A percentile compares a stretch with the other conserved stretches of the same genome.
These are phyloP conservation scores for Diaperis boleti DNA, from an alignment of 2,888 invertebrate genomes.

Conservation along the genomic window DNA sequence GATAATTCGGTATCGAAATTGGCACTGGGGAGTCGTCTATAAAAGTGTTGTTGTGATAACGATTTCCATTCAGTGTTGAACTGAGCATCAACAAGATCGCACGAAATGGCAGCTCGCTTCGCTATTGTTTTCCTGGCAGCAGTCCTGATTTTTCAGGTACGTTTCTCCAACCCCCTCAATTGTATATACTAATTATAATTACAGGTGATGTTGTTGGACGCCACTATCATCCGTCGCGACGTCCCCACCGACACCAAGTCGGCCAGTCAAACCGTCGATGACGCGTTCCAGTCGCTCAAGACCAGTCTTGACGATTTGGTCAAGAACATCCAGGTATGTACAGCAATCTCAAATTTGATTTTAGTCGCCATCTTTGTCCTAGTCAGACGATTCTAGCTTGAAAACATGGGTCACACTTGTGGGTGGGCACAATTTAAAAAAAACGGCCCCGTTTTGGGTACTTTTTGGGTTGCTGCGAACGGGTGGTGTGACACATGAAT, in stretches of 20 bases:
- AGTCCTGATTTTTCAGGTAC: constrained; percentile 50
- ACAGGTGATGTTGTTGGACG: constrained; percentile 29
- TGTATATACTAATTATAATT: too few species aligned
- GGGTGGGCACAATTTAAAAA: background rate
- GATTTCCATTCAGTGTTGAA: constrained; percentile 27
- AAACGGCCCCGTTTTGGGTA: background rate
- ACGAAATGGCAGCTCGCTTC: constrained; percentile 52
- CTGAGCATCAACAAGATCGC: constrained; percentile 13
- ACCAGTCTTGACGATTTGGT: constrained; percentile 51
- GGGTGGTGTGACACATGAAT: constrained; percentile 14
- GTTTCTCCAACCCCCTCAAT: constrained; percentile 26
- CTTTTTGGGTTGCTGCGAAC: background rate
- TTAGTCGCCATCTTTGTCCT: too few species aligned
- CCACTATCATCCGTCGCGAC: constrained; percentile 32
- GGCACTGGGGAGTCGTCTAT: too few species aligned
- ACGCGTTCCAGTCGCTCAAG: constrained; percentile 52
- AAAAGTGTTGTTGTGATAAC: constrained; percentile 27
- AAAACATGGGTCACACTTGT: constrained; percentile 3
- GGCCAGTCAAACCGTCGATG: constrained; percentile 51
- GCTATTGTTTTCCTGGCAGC: constrained; percentile 46
- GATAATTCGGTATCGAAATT: too few species aligned
- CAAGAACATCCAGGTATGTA: constrained; percentile 52
- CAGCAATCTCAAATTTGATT: background rate
- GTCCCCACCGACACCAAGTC: constrained; percentile 10
- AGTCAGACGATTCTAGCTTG: too few species aligned